Evolutionary conservation across 2,888 invertebrate species (phyloP).

Genomic region (Machimus atricapillus): DNA sequence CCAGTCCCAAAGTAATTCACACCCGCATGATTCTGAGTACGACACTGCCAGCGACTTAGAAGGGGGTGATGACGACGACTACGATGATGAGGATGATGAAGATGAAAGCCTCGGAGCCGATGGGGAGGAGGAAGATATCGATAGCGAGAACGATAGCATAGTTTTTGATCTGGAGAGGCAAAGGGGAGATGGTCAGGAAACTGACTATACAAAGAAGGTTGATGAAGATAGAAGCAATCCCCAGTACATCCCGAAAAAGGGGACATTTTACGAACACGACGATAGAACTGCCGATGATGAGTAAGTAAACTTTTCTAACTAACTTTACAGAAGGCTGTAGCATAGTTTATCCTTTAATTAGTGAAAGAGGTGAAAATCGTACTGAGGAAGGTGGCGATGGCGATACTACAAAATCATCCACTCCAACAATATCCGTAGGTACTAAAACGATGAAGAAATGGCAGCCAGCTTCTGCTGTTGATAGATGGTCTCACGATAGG

Average conservation of each 20-base stretch:
- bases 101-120: slow-evolving; percentile 54
- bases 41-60: slow-evolving; percentile 63
- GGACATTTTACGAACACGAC: slow-evolving; percentile 97
- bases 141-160: slow-evolving; percentile 49
- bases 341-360: not conserved
- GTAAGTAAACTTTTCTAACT: slow-evolving; percentile 59
- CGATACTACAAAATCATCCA: slow-evolving; percentile 51
- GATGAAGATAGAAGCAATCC: slow-evolving; percentile 97
- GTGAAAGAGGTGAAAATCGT: not conserved
- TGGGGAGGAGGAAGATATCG: slow-evolving; percentile 46
- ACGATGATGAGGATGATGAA: slow-evolving; percentile 51
- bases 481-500: slow-evolving; percentile 87
- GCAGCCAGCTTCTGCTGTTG: slow-evolving; percentile 63
- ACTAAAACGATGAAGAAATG: slow-evolving; percentile 61
- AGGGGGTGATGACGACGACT: slow-evolving; percentile 56
- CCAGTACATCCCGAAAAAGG: slow-evolving; percentile 94
- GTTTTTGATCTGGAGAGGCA: slow-evolving; percentile 61
- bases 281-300: slow-evolving; percentile 80
- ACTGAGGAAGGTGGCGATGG: slow-evolving; percentile 58
- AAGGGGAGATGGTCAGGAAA: slow-evolving; percentile 74
- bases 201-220: slow-evolving; percentile 73
- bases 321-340: not conserved
- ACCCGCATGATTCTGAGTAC: slow-evolving; percentile 62
- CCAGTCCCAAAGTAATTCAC: slow-evolving; percentile 52
- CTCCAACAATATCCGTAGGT: slow-evolving; percentile 56